Conservation (phyloP, 2,888 invertebrate species). For the Drosophila koepferae region DNA sequence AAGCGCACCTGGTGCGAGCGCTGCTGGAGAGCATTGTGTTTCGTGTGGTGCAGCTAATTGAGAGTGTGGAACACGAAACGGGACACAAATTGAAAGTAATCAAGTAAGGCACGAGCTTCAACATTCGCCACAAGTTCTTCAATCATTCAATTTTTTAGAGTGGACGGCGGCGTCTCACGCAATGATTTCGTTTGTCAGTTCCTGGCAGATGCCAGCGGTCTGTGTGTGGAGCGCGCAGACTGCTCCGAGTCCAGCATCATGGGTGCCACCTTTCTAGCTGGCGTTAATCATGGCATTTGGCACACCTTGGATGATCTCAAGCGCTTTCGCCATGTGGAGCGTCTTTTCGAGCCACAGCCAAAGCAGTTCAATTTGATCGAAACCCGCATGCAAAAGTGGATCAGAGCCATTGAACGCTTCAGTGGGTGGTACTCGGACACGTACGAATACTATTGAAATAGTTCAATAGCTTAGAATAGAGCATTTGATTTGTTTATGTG, state of each 20-base stretch:
- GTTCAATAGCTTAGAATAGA: neutral
- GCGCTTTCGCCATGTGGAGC: slow-evolving; percentile 87
- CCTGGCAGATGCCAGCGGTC: slow-evolving; percentile 92
- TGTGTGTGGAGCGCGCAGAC: slow-evolving; percentile 90
- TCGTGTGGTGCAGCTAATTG: slow-evolving; percentile 91
- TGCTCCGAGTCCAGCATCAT: slow-evolving; percentile 93
- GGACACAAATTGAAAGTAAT: slow-evolving; percentile 87
- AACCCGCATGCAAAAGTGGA: slow-evolving; percentile 80
- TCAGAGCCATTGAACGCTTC: slow-evolving; percentile 81
- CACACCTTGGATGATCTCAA: slow-evolving; percentile 88
- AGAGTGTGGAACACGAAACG: slow-evolving; percentile 90
- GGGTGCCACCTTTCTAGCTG: slow-evolving; percentile 95
- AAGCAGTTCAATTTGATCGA: slow-evolving; percentile 64
- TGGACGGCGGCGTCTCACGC: slow-evolving; percentile 98
- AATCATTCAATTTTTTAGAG: slow-evolving; percentile 86
- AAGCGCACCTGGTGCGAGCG: slow-evolving; percentile 92
- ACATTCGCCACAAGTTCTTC: neutral
- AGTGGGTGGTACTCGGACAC: slow-evolving; percentile 80
- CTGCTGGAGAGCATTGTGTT: slow-evolving; percentile 94
- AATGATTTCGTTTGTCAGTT: slow-evolving; percentile 96
- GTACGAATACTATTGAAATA: slow-evolving; percentile 10
- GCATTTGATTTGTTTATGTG: slow-evolving; percentile 8
- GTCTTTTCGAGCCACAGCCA: slow-evolving; percentile 87
- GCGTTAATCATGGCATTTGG: slow-evolving; percentile 93
- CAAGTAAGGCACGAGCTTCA: slow-evolving; percentile 85